These are phyloP conservation scores for Cyrtodaria siliqua DNA, from an alignment of 2,888 invertebrate genomes.

Conservation along the genomic window DNA sequence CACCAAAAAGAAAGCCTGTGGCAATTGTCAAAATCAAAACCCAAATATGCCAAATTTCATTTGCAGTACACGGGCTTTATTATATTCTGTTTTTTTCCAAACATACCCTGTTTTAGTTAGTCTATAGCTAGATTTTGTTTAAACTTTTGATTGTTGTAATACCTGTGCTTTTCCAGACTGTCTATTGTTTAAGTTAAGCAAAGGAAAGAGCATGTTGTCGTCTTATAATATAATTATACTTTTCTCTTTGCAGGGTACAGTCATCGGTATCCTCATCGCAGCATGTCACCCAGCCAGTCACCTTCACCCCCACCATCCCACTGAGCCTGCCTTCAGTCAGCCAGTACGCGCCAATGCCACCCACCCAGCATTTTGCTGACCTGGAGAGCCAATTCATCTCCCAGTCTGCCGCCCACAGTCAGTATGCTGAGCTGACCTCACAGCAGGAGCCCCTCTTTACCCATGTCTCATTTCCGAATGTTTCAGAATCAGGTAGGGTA, in stretches of 20 bases:
- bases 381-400: slow-evolving; percentile 34
- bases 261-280: slow-evolving; percentile 25
- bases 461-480: slow-evolving; percentile 32
- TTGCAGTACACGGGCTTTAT: too few species aligned
- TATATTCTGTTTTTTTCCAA: too few species aligned
- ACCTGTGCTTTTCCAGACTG: too few species aligned
- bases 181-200: too few species aligned
- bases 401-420: slow-evolving; percentile 39
- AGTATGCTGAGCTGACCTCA: slow-evolving; percentile 15
- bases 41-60: too few species aligned
- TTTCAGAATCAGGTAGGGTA: slow-evolving; percentile 31
- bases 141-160: too few species aligned
- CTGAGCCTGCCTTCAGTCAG: slow-evolving; percentile 41
- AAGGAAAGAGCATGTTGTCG: too few species aligned
- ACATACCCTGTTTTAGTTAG: too few species aligned
- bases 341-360: slow-evolving; percentile 16
- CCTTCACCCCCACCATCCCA: slow-evolving; percentile 20
- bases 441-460: slow-evolving; percentile 48
- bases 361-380: slow-evolving; percentile 33
- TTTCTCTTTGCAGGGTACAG: slow-evolving; percentile 35
- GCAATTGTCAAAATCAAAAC: too few species aligned
- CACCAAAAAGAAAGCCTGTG: too few species aligned
- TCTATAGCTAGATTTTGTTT: too few species aligned
- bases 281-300: slow-evolving; percentile 15
- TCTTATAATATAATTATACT: too few species aligned